A percentile compares a stretch with the other conserved stretches of the same genome.
Conservation (phyloP, 2,113 vertebrate species). For the Sylvietta virens region DNA sequence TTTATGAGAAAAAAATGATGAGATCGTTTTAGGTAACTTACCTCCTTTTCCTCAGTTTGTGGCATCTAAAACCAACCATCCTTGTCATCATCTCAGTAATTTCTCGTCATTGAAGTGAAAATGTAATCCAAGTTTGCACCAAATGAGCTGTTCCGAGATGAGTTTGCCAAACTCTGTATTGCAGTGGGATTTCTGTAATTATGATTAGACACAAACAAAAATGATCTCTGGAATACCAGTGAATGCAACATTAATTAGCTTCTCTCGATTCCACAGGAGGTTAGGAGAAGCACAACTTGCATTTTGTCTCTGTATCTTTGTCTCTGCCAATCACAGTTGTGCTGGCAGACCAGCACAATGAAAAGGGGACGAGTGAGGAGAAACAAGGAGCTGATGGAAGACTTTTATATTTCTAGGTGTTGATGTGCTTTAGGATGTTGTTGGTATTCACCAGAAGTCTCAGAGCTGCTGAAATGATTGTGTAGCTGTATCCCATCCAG, state of each 20-base stretch:
- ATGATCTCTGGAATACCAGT: neutral
- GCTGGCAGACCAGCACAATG: neutral
- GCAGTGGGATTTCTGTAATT: neutral
- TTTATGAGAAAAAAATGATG: neutral
- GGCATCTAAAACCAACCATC: neutral
- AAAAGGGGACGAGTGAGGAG: neutral
- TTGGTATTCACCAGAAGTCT: neutral
- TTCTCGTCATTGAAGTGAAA: constrained; percentile 17
- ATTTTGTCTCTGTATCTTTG: neutral
- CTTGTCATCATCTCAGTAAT: neutral
- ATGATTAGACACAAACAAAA: neutral
- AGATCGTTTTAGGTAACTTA: neutral
- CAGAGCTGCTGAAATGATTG: neutral
- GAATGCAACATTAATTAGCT: neutral
- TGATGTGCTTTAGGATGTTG: neutral
- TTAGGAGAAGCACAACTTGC: neutral
- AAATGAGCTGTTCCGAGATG: neutral
- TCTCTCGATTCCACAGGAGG: neutral
- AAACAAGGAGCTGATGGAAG: neutral
- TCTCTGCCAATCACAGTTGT: neutral
- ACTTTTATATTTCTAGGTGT: neutral
- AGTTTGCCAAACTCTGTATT: constrained; percentile 4
- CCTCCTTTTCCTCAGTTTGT: neutral
- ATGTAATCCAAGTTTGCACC: constrained; percentile 4
- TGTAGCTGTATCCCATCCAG: neutral